These are phyloP conservation scores for Spea hammondii DNA, from an alignment of 2,797 vertebrate species.

Conservation along the genomic window DNA sequence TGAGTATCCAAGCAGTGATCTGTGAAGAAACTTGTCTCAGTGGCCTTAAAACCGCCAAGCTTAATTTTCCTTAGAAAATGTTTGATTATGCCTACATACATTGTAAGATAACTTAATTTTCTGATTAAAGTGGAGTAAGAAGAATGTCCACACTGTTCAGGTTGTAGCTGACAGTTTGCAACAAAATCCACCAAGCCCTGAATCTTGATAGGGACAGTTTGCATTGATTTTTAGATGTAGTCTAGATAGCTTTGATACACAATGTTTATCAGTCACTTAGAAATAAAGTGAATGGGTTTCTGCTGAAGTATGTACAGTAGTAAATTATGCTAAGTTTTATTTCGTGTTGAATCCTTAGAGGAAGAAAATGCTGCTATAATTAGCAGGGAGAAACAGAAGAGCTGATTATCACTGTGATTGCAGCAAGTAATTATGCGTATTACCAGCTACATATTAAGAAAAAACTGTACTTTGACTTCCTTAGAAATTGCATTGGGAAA, in stretches of 20 bases:
- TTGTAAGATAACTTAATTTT: too few species aligned
- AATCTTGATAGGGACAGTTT: neutral
- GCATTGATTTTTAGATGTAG: neutral
- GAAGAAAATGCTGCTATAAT: slow-evolving; percentile 49
- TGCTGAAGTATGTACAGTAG: slow-evolving; percentile 25
- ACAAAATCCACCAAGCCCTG: neutral
- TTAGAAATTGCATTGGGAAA: slow-evolving; percentile 36
- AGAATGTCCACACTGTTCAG: too few species aligned
- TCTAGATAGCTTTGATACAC: neutral
- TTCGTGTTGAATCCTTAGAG: slow-evolving; percentile 39
- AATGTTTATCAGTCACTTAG: slow-evolving; percentile 25
- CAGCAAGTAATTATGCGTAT: slow-evolving; percentile 48
- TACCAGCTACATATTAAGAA: slow-evolving; percentile 48
- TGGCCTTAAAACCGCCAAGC: too few species aligned
- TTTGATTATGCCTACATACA: too few species aligned
- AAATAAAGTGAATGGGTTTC: slow-evolving; percentile 7
- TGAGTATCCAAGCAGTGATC: too few species aligned
- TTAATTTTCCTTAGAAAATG: too few species aligned
- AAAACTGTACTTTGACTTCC: slow-evolving; percentile 46
- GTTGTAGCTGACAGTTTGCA: neutral
- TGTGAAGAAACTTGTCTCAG: too few species aligned
- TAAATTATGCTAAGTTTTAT: slow-evolving; percentile 44
- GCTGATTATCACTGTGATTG: slow-evolving; percentile 51
- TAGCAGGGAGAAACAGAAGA: slow-evolving; percentile 43
- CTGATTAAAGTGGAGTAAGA: too few species aligned